Evolutionary conservation across 2,888 invertebrate species (phyloP).

Genomic region (Cataglyphis rosenhaueri): DNA sequence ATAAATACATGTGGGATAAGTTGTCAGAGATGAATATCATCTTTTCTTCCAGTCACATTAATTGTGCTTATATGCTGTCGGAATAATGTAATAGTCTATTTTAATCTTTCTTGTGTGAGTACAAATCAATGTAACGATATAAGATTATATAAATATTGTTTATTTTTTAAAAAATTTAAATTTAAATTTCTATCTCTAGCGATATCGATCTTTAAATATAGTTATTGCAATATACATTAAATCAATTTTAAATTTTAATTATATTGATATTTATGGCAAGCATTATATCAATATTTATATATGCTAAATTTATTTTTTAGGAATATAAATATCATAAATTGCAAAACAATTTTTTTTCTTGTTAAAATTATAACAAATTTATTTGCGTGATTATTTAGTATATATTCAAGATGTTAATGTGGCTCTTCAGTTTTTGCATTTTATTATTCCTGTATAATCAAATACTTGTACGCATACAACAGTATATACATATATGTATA

Average conservation of each 20-base stretch:
- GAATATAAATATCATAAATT: background rate
- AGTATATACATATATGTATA: background rate
- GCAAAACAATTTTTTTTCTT: background rate
- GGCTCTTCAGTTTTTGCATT: constrained; percentile 8
- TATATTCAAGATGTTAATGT: background rate
- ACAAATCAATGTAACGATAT: background rate
- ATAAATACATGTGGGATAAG: background rate
- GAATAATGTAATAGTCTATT: background rate
- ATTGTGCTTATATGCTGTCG: background rate
- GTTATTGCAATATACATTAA: background rate
- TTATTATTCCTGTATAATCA: background rate
- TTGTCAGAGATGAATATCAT: background rate
- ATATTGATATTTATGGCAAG: background rate
- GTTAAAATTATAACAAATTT: background rate
- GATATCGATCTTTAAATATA: background rate
- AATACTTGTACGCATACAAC: background rate
- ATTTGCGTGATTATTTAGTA: background rate
- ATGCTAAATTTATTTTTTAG: background rate
- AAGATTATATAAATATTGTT: background rate
- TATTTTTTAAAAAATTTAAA: background rate
- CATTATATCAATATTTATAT: background rate
- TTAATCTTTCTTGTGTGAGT: background rate
- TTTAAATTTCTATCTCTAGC: background rate
- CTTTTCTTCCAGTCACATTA: background rate
- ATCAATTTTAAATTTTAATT: background rate